These are phyloP conservation scores for Apis cerana DNA, from an alignment of 1,140 invertebrate genomes.

Conservation along the genomic window DNA sequence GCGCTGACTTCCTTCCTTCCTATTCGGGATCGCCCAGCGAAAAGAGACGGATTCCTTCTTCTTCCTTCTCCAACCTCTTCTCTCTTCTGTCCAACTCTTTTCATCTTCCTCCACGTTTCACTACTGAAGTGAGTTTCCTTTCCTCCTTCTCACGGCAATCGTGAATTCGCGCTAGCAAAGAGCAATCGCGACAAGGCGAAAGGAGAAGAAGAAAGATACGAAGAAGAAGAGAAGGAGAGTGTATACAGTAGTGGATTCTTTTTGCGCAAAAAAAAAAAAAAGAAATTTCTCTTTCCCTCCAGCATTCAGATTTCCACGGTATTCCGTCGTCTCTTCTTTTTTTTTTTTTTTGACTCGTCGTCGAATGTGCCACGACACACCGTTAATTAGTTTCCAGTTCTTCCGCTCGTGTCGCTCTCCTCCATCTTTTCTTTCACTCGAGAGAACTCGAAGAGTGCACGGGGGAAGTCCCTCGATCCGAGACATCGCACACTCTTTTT, in stretches of 20 bases:
- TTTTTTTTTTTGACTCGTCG: neutral
- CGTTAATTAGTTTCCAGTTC: slow-evolving; percentile 52
- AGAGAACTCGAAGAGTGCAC: neutral
- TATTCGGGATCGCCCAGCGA: slow-evolving; percentile 31
- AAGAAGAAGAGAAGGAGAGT: neutral
- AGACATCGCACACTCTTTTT: neutral
- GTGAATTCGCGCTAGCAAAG: neutral
- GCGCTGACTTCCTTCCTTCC: slow-evolving; percentile 27
- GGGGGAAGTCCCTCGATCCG: neutral
- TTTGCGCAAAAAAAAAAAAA: slow-evolving; percentile 13
- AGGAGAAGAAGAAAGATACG: neutral
- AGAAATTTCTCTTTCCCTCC: neutral
- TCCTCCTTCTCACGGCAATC: neutral
- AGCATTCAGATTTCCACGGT: slow-evolving; percentile 18
- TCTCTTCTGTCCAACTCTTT: no score
- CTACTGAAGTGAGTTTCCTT: neutral
- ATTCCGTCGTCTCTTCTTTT: neutral
- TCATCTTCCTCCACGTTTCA: neutral
- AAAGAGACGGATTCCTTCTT: slow-evolving; percentile 25
- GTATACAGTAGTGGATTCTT: slow-evolving; percentile 25
- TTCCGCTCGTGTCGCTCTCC: neutral
- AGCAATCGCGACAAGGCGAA: neutral
- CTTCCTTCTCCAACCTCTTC: neutral
- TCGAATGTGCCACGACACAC: slow-evolving; percentile 16
- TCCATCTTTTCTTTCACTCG: neutral